Base-by-base conservation (phyloP, 2,888 invertebrate genomes). In the Yponomeuta plumbellus region DNA sequence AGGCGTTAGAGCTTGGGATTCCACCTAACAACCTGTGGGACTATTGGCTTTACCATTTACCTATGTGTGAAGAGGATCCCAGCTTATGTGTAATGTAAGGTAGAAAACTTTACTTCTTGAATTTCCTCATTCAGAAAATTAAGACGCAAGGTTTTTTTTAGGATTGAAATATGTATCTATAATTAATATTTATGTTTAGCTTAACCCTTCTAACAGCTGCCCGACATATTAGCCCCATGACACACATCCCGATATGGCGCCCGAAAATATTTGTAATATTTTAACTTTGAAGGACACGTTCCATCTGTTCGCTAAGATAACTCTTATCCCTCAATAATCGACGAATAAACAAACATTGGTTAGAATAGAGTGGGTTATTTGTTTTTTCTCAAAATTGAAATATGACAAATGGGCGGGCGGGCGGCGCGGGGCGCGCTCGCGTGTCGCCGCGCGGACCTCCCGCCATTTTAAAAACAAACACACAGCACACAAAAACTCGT, bases 401-500 rank as follows among this genome's bases (percentile, higher is more conserved):
- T 89, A 90, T 91, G 91, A 91, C 89, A 89, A 90, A 90, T 90
- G 91, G 88, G 85, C 81, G 80, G 83, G 75, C 80, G 79, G 80
- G 81, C 75, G 73, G 66, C 68, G 67, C 66, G 65, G 69, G 70
- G 74, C 75, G 78, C 82, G 86, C 86, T 89, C 88, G 90, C 89
- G 91, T 90, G 91, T 91, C 89, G 89, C 87, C 89, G 85, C 85
- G 80, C 84, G 80, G 90, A 90, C 90, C 90, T 91, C 91, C 91
- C 90, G 91, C 91, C 91, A 91, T 90, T 91, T 90, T 88, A 85
- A 89, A 91, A 91, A 91, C 91, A 91, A 90, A 91, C 88, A 91
- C 80, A 85, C 83, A 80, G 77, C 86, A 88, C 83, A 88, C 82
- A 89, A 88, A 89, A 89, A 88, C 88, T 86, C 80, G 86, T 91